phyloP scores from a whole-genome alignment of 23 tunicate genomes.

The Styela plicata region DNA sequence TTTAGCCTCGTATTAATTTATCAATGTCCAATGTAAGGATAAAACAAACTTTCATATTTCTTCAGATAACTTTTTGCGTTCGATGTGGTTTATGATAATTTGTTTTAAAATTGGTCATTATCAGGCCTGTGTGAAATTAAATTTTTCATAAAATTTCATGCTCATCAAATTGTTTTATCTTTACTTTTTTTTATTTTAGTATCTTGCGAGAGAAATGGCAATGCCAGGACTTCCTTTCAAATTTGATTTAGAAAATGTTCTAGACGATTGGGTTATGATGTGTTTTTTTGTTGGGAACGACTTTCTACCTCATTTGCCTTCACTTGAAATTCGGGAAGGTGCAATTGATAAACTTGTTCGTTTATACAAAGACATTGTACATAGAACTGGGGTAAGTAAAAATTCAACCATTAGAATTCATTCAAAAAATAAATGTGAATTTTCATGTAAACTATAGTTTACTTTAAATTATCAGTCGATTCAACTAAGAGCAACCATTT shows the following conservation, averaged over 20 bases:
- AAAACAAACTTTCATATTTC: too few species aligned
- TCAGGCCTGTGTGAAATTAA: too few species aligned
- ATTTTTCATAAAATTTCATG: background rate
- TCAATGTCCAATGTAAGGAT: too few species aligned
- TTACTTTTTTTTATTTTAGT: constrained; percentile 24
- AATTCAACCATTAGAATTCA: too few species aligned
- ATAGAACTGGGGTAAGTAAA: constrained; percentile 67
- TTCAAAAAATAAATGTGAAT: too few species aligned
- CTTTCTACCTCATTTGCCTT: constrained; percentile 94
- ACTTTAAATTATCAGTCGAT: too few species aligned
- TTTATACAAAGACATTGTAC: constrained; percentile 83
- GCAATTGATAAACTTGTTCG: constrained; percentile 95
- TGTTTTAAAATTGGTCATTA: too few species aligned
- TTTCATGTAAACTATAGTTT: too few species aligned
- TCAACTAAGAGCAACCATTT: too few species aligned
- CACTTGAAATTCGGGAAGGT: constrained; percentile 92
- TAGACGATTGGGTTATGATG: constrained; percentile 99
- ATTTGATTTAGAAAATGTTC: constrained; percentile 88
- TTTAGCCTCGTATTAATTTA: too few species aligned
- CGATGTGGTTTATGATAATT: too few species aligned
- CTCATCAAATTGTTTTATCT: background rate
- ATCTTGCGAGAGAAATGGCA: constrained; percentile 70
- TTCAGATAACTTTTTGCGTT: too few species aligned
- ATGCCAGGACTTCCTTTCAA: constrained; percentile 89
- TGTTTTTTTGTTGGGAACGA: constrained; percentile 99